Conservation (phyloP, 2,797 vertebrate species). For the Diglossa cyanea region DNA sequence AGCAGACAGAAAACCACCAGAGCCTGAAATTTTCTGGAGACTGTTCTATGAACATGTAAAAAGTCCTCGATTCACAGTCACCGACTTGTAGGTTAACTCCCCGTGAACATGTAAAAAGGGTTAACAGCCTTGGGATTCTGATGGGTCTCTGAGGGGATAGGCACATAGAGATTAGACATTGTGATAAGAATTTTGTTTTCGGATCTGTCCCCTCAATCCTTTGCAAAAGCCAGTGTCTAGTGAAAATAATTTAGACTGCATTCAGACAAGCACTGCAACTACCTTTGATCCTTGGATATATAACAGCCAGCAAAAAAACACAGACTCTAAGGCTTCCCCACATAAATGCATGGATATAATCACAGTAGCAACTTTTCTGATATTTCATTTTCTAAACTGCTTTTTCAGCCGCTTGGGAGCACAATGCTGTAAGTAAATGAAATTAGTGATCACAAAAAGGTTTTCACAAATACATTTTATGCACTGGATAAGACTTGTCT, state of each 20-base stretch:
- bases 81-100: background rate
- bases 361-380: background rate
- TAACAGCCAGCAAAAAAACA: background rate
- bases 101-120: rapidly evolving
- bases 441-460: background rate
- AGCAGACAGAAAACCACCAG: background rate
- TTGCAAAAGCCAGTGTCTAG: background rate
- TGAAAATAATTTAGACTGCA: background rate
- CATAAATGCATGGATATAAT: background rate
- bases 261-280: background rate
- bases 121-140: background rate
- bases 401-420: background rate
- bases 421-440: background rate
- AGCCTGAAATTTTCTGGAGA: background rate
- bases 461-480: background rate
- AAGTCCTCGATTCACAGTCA: background rate
- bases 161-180: background rate
- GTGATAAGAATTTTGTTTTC: background rate
- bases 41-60: background rate
- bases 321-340: background rate
- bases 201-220: background rate
- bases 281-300: background rate
- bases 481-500: background rate
- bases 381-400: background rate
- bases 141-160: background rate